Evolutionary conservation across 2,113 vertebrate genomes (phyloP).

Genomic region (Myiozetetes cayanensis): DNA sequence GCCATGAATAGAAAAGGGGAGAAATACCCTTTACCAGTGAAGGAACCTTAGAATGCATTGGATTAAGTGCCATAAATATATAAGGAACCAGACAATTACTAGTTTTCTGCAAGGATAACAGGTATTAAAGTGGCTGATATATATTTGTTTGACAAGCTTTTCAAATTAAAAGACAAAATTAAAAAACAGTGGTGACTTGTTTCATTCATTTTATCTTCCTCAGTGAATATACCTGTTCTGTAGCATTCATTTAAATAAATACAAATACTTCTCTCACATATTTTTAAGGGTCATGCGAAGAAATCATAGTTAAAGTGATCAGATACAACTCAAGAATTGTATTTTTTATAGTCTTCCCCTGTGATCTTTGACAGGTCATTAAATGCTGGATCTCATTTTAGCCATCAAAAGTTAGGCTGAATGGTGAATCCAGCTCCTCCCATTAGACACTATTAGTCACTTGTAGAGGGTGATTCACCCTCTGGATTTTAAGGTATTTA

Average conservation of each 20-base stretch:
- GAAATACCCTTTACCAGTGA: rapidly evolving
- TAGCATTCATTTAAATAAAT: background rate
- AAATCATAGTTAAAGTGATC: background rate
- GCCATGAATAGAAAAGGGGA: background rate
- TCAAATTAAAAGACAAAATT: background rate
- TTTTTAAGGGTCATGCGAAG: background rate
- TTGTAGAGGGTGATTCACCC: background rate
- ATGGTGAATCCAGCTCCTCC: background rate
- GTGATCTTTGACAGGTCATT: background rate
- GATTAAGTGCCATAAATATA: background rate
- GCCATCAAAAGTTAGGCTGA: background rate
- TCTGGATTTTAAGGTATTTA: background rate
- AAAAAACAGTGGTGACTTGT: background rate
- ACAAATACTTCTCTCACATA: background rate
- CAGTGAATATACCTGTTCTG: background rate
- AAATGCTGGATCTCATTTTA: background rate
- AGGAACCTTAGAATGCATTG: background rate
- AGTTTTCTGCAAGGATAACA: background rate
- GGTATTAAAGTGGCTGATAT: background rate
- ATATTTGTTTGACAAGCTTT: background rate
- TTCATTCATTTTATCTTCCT: background rate
- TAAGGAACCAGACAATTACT: background rate
- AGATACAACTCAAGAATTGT: background rate
- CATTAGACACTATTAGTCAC: background rate
- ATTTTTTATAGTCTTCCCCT: background rate